phyloP scores from a whole-genome alignment of 23 tunicate genomes.

The Trididemnum nubilum region DNA sequence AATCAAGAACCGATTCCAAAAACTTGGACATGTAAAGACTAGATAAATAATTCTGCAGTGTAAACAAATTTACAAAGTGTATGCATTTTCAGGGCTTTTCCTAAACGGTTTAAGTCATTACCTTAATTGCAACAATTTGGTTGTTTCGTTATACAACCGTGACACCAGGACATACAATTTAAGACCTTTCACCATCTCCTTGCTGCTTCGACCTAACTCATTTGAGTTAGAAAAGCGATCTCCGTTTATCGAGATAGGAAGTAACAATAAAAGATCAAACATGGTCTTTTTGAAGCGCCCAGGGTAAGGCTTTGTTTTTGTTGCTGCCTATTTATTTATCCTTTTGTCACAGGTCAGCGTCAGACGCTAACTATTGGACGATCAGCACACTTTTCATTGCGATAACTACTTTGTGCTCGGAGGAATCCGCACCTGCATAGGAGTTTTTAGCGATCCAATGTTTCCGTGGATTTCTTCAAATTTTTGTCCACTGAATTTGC shows the following conservation, averaged over 20 bases:
- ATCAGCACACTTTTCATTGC: too few relatives aligned
- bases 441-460: too few relatives aligned
- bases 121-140: background rate
- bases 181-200: background rate
- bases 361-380: too few relatives aligned
- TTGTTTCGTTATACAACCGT: background rate
- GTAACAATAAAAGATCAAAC: background rate
- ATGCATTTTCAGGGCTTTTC: background rate
- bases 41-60: background rate
- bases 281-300: background rate
- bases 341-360: too few relatives aligned
- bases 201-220: background rate
- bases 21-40: background rate
- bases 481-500: too few relatives aligned
- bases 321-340: too few relatives aligned
- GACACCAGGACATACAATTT: background rate
- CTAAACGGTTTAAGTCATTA: background rate
- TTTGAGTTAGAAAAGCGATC: background rate
- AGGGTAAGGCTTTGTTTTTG: background rate
- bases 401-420: too few relatives aligned
- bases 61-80: too few relatives aligned
- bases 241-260: background rate
- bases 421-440: too few relatives aligned
- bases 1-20: too few relatives aligned
- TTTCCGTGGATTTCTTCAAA: too few relatives aligned